phyloP scores from a whole-genome alignment of 1,140 invertebrate species.

The Stegodyphus dumicola region DNA sequence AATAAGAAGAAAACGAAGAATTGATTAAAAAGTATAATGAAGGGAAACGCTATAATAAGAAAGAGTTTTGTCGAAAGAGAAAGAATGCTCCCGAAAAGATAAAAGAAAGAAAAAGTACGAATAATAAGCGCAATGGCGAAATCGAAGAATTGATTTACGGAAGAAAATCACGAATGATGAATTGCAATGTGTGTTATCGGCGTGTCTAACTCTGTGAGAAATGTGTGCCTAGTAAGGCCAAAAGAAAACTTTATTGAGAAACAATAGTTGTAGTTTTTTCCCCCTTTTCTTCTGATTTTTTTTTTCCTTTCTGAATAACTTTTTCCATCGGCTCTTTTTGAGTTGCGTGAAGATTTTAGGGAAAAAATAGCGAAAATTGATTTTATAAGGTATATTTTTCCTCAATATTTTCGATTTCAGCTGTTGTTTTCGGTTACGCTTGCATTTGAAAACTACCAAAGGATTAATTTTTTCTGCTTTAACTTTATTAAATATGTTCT shows the following conservation, averaged over 20 bases:
- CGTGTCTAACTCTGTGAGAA: slow-evolving; percentile 38
- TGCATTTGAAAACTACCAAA: no score
- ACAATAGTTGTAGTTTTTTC: slow-evolving; percentile 42
- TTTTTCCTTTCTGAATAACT: slow-evolving; percentile 16
- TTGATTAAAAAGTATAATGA: slow-evolving; percentile 60
- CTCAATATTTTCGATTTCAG: not conserved
- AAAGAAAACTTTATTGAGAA: slow-evolving; percentile 55
- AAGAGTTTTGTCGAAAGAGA: slow-evolving; percentile 10
- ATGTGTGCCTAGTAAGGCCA: slow-evolving; percentile 25
- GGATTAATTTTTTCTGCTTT: no score
- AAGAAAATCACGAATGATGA: slow-evolving; percentile 58
- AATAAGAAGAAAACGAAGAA: slow-evolving; percentile 27
- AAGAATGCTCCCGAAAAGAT: not conserved
- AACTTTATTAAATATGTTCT: no score
- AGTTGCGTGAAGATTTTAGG: slow-evolving; percentile 15
- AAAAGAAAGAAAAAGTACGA: slow-evolving; percentile 35
- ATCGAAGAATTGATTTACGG: slow-evolving; percentile 55
- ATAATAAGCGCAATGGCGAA: slow-evolving; percentile 43
- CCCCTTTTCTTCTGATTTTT: no score
- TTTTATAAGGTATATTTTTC: slow-evolving; percentile 42
- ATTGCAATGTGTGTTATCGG: slow-evolving; percentile 59
- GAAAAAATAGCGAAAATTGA: slow-evolving; percentile 50
- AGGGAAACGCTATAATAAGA: slow-evolving; percentile 34
- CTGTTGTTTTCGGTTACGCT: no score
- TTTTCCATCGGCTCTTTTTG: slow-evolving; percentile 5